Conservation (phyloP, 2,113 vertebrate genomes). For the Pleuronectes platessa region DNA sequence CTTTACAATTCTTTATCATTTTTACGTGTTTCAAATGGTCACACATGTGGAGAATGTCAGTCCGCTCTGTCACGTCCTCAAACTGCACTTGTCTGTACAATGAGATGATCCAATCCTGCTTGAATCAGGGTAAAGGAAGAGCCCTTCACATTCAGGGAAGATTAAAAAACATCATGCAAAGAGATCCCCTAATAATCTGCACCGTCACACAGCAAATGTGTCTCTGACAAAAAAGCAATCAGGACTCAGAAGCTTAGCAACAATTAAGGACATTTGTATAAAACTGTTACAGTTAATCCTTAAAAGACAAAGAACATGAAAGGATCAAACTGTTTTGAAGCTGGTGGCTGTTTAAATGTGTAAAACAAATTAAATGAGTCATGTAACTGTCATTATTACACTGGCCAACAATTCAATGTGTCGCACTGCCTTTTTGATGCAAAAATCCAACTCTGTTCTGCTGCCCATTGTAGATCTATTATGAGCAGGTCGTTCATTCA, state of each 20-base stretch:
- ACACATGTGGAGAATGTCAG: constrained; percentile 6
- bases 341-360: constrained; percentile 6
- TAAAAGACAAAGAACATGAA: constrained; percentile 28
- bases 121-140: background rate
- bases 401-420: background rate
- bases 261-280: constrained; percentile 19
- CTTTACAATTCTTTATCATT: background rate
- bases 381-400: too few species aligned
- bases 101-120: constrained; percentile 31
- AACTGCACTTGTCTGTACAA: constrained; percentile 29
- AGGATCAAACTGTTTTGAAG: background rate
- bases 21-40: constrained; percentile 4
- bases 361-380: background rate
- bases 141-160: constrained; percentile 31
- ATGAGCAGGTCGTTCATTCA: constrained; percentile 19
- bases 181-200: constrained; percentile 47
- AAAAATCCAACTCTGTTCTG: background rate
- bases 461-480: constrained; percentile 6
- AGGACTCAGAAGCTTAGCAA: constrained; percentile 21
- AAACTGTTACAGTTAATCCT: constrained; percentile 45
- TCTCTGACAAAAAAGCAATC: constrained; percentile 42
- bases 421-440: too few species aligned
- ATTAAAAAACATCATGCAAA: constrained; percentile 51
- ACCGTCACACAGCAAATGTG: constrained; percentile 24
- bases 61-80: background rate